phyloP scores from a whole-genome alignment of 2,888 invertebrate genomes.

The Odontocerum albicorne region DNA sequence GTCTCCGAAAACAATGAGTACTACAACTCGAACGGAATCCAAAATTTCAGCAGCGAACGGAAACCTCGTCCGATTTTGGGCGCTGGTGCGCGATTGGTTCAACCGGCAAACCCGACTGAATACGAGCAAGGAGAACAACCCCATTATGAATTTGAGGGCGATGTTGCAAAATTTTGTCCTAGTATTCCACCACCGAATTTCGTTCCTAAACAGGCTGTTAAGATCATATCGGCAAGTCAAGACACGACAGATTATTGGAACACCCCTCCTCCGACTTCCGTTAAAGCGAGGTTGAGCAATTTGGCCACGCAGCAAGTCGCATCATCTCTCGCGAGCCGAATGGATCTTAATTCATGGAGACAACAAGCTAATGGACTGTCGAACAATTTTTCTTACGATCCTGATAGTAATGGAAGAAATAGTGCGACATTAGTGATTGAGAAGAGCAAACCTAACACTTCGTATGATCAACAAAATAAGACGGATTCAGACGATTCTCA shows the following conservation, averaged over 20 bases:
- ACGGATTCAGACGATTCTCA: not conserved
- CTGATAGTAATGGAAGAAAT: too few relatives aligned
- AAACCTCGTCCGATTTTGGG: constrained; percentile 34
- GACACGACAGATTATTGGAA: constrained; percentile 32
- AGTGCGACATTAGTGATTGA: too few relatives aligned
- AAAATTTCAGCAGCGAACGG: constrained; percentile 17
- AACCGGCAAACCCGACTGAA: constrained; percentile 7
- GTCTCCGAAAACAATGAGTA: constrained; percentile 24
- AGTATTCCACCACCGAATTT: constrained; percentile 33
- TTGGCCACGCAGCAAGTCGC: not conserved
- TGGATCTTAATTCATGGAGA: constrained; percentile 35
- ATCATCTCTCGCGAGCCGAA: constrained; percentile 12
- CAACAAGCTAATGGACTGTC: constrained; percentile 19
- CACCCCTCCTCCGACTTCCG: constrained; percentile 28
- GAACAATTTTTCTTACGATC: too few relatives aligned
- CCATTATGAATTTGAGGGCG: constrained; percentile 5
- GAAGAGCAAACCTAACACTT: not conserved
- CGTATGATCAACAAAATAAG: not conserved
- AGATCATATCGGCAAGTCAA: constrained; percentile 21
- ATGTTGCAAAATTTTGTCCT: constrained; percentile 32
- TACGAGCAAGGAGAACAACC: constrained; percentile 27
- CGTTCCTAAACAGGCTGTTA: constrained; percentile 5
- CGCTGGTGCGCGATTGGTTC: constrained; percentile 27
- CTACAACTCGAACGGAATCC: not conserved
- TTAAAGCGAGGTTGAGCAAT: not conserved